Base-by-base conservation (phyloP, 2,888 invertebrate genomes). In the Celastrina argiolus region DNA sequence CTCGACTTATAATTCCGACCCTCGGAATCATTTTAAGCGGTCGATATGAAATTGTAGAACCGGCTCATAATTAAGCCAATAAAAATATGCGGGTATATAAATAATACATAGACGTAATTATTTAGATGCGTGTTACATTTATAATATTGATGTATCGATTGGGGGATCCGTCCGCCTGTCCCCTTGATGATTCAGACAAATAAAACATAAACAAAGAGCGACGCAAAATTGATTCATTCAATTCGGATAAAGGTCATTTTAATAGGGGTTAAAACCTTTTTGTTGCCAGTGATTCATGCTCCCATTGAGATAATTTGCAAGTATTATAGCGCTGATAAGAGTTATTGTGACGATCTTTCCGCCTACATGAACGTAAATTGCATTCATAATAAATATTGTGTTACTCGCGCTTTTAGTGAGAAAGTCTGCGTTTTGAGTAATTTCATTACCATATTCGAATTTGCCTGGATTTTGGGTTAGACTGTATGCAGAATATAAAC, bases 1-100 rank as follows among this genome's bases (percentile, higher is more conserved):
- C 88, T 81, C 78, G 78, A 87, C 87, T 90, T 90, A 88, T 89
- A 81, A 90, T 91, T 90, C 90, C 89, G 72, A 74, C 74, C 79
- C 51, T 51, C 51, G 51, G 51, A 51, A 51, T 51, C 5, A 51
- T 51, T 51, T 22, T 22, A 51, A 51, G 26, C 51, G 51, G 26
- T 18, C 51, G 70, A 81, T 80, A 83, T 82, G 79, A 79, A 81
- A 81, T 76, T 77, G 78, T 80, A 78, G 77, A 74, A 72, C 79
- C 79, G 78, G 78, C 75, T 72, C 75, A 77, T 81, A 87, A 88
- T 88, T 88, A 82, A 87, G 80, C 81, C 85, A 89, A 89, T 90
- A 87, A 88, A 89, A 82, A 71, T 69, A 90, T 90, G 88, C 89
- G 90, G 90, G 90, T 75, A 82, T 76, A 77, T 76, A 75, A 73